A percentile compares a stretch with the other conserved stretches of the same genome.
phyloP scores from a whole-genome alignment of 2,797 vertebrate species.

The Eidolon dupreanum region DNA sequence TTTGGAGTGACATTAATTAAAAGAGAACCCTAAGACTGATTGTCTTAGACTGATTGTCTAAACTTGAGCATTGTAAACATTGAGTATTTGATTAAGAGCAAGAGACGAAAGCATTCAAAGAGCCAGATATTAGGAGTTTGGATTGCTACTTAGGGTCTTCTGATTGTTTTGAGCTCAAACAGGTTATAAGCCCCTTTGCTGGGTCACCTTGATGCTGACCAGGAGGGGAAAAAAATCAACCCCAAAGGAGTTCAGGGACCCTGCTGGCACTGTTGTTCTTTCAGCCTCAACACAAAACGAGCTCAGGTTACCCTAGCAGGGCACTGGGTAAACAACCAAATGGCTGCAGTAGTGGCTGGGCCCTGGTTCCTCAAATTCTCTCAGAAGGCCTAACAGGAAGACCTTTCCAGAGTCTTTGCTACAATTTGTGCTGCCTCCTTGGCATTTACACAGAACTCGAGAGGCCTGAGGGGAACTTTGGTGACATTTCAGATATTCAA shows the following conservation, averaged over 20 bases:
- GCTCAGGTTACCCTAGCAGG: background rate
- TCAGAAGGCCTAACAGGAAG: background rate
- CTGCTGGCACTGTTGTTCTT: background rate
- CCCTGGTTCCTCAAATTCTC: background rate
- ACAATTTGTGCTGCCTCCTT: background rate
- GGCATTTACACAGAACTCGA: background rate
- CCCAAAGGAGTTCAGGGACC: background rate
- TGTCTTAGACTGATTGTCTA: background rate
- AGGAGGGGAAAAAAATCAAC: background rate
- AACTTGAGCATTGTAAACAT: background rate
- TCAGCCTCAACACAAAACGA: background rate
- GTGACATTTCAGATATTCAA: slow-evolving; percentile 56
- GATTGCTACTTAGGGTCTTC: background rate
- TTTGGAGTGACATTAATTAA: too few relatives aligned
- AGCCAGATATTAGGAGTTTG: background rate
- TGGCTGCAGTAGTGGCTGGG: background rate
- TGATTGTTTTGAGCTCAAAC: background rate
- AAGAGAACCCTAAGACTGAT: background rate
- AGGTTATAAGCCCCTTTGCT: background rate
- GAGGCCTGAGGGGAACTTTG: background rate
- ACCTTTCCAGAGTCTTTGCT: background rate
- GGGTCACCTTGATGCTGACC: background rate
- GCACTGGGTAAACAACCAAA: background rate
- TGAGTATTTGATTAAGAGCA: background rate
- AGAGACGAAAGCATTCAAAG: background rate